phyloP scores from a whole-genome alignment of 2,797 vertebrate genomes.

The Aldrovandia affinis region DNA sequence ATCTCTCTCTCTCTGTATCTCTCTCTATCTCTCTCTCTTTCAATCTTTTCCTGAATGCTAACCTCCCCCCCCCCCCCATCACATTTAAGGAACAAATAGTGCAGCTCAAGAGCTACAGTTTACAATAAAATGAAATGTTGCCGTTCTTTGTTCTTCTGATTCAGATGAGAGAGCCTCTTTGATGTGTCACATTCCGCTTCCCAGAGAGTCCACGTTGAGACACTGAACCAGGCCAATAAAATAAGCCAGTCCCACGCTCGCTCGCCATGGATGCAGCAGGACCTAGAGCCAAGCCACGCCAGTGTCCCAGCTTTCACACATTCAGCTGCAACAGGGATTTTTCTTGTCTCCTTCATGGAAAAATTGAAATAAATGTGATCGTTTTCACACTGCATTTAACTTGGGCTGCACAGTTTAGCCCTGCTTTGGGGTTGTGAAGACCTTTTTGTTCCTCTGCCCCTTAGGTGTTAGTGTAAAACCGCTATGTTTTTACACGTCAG shows the following conservation, averaged over 20 bases:
- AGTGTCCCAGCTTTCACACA: background rate
- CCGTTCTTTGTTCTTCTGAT: slow-evolving; percentile 35
- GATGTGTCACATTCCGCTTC: slow-evolving; percentile 36
- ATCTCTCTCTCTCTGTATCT: no score
- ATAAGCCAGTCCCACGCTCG: background rate
- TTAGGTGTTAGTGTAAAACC: background rate
- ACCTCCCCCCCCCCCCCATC: slow-evolving; percentile 30
- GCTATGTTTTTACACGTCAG: background rate
- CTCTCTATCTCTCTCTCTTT: no score
- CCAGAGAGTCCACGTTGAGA: slow-evolving; percentile 26
- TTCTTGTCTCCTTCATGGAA: background rate
- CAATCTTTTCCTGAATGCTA: no score
- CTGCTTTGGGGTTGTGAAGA: background rate
- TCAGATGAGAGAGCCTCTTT: slow-evolving; percentile 35
- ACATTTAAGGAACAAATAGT: slow-evolving; percentile 38
- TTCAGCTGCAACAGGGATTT: slow-evolving; percentile 2
- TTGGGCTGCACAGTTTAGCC: background rate
- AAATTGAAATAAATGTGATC: slow-evolving; percentile 19
- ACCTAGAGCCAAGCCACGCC: background rate
- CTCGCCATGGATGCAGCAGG: background rate
- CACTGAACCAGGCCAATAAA: slow-evolving; percentile 1
- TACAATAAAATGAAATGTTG: slow-evolving; percentile 37
- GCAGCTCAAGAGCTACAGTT: slow-evolving; percentile 36
- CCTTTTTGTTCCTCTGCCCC: background rate
- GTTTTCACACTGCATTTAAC: background rate